These are phyloP conservation scores for Telmatochromis sp. DNA, from an alignment of 2,113 vertebrate species.

Conservation along the genomic window DNA sequence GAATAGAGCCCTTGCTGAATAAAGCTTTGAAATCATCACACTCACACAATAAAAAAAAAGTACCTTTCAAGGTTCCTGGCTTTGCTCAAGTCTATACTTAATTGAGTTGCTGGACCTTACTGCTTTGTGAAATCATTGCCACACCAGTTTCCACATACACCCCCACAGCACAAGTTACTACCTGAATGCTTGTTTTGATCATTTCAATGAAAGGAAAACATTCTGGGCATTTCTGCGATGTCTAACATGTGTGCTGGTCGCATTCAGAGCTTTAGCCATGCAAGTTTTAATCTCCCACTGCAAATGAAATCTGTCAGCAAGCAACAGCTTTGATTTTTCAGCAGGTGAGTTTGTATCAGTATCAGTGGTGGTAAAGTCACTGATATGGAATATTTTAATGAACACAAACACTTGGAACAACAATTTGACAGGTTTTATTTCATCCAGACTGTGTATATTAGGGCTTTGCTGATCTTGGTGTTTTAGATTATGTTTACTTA, in stretches of 20 bases:
- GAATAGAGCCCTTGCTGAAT: not conserved
- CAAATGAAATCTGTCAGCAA: not conserved
- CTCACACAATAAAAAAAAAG: not conserved
- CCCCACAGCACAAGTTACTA: not conserved
- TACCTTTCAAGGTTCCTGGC: not conserved
- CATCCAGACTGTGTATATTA: not conserved
- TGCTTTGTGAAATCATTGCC: not conserved
- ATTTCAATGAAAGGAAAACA: not conserved
- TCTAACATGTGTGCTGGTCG: not conserved
- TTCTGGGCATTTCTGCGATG: not conserved
- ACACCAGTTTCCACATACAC: not conserved
- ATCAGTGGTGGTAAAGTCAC: not conserved
- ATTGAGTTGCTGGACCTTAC: not conserved
- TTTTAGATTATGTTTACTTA: not conserved
- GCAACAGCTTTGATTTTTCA: not conserved
- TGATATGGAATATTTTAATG: constrained; percentile 32
- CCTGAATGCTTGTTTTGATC: not conserved
- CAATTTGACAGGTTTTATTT: not conserved
- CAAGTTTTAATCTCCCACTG: constrained; percentile 2
- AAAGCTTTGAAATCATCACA: not conserved
- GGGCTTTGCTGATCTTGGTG: not conserved
- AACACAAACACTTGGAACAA: not conserved
- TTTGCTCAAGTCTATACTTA: not conserved
- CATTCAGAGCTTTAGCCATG: not conserved
- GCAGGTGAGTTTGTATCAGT: not conserved